Evolutionary conservation across 2,888 invertebrate genomes (phyloP).

Genomic region (Patella caerulea): DNA sequence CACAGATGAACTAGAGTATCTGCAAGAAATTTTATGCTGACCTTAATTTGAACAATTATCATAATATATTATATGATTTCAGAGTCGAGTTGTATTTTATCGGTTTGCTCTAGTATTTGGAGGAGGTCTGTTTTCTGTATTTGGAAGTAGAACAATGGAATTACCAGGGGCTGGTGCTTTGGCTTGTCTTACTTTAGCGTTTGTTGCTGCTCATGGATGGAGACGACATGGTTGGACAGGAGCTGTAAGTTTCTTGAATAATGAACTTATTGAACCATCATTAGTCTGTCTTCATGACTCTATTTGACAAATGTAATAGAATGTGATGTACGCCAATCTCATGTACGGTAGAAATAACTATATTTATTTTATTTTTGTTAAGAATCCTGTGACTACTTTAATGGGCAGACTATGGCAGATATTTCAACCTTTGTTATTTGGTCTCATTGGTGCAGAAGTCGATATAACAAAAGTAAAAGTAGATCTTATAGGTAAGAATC

Average conservation of each 20-base stretch:
- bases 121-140: conserved; percentile 85
- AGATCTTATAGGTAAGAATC: conserved; percentile 26
- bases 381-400: conserved; percentile 84
- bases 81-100: conserved; percentile 35
- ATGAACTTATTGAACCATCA: too few relatives aligned
- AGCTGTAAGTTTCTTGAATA: conserved; percentile 13
- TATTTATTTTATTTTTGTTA: conserved; percentile 44
- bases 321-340: too few relatives aligned
- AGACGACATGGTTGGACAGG: conserved; percentile 41
- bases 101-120: conserved; percentile 83
- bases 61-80: not conserved
- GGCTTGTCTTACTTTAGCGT: conserved; percentile 72
- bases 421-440: conserved; percentile 74
- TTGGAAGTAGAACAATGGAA: conserved; percentile 86
- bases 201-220: conserved; percentile 62
- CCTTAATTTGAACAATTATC: too few relatives aligned
- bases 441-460: conserved; percentile 90
- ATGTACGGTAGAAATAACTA: too few relatives aligned
- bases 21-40: too few relatives aligned
- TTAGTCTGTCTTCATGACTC: too few relatives aligned
- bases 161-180: conserved; percentile 78
- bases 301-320: too few relatives aligned
- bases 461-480: conserved; percentile 75
- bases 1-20: too few relatives aligned
- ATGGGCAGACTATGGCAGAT: conserved; percentile 95